Conservation (phyloP, 2,113 vertebrate genomes). For the Xenotilapia leptura region DNA sequence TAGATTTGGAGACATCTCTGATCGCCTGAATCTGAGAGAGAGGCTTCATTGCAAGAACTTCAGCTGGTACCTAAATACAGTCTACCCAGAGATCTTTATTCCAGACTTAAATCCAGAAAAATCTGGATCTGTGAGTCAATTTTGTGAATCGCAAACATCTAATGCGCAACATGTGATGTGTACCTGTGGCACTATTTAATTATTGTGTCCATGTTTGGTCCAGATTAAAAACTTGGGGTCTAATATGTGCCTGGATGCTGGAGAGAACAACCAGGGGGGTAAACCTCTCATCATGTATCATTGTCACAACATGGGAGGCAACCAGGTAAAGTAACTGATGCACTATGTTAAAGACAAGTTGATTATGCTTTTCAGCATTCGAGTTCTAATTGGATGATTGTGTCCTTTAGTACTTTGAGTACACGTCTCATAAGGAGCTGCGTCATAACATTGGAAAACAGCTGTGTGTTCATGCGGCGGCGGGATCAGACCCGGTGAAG, state of each 20-base stretch:
- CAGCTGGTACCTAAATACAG: slow-evolving; percentile 85
- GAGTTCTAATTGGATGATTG: neutral
- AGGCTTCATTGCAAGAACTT: slow-evolving; percentile 87
- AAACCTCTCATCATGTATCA: slow-evolving; percentile 89
- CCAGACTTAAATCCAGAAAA: slow-evolving; percentile 81
- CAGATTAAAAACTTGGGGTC: slow-evolving; percentile 83
- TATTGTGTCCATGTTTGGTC: neutral
- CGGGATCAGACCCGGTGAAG: slow-evolving; percentile 41
- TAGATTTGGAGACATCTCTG: slow-evolving; percentile 85
- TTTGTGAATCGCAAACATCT: neutral
- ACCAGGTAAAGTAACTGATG: slow-evolving; percentile 78
- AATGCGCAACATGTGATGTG: neutral
- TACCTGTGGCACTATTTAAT: neutral
- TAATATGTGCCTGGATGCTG: slow-evolving; percentile 83
- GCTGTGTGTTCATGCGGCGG: slow-evolving; percentile 78
- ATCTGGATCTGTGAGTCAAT: slow-evolving; percentile 82
- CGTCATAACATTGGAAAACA: slow-evolving; percentile 91
- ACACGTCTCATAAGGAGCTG: slow-evolving; percentile 82
- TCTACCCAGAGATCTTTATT: slow-evolving; percentile 91
- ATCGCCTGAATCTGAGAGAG: slow-evolving; percentile 80
- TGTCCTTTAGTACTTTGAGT: slow-evolving; percentile 87
- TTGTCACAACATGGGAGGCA: slow-evolving; percentile 95
- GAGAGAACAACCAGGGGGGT: slow-evolving; percentile 82
- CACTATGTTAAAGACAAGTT: neutral
- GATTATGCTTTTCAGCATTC: neutral